These are phyloP conservation scores for Eledona agricola DNA, from an alignment of 2,888 invertebrate species.

Conservation along the genomic window DNA sequence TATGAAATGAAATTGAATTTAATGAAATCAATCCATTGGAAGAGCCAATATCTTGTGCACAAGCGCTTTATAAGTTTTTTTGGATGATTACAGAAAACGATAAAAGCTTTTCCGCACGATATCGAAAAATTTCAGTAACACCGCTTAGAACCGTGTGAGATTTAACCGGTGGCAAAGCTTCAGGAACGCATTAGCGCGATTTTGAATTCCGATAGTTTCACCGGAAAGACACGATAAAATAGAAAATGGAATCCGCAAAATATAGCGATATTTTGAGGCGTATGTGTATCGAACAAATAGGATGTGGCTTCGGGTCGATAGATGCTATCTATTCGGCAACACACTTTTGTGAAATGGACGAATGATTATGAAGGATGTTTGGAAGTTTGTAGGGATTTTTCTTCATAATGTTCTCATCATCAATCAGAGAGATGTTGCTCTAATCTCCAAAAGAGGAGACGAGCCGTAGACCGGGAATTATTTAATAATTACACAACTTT, in stretches of 20 bases:
- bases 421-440: constrained; percentile 2
- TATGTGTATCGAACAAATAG: constrained; percentile 12
- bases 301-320: constrained; percentile 22
- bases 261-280: constrained; percentile 19
- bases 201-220: constrained; percentile 28
- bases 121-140: not conserved
- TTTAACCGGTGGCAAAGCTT: constrained; percentile 12
- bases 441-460: constrained; percentile 1
- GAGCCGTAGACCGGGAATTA: constrained; percentile 16
- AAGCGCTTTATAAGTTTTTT: constrained; percentile 17
- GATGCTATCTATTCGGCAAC: too few species aligned
- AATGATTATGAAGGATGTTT: constrained; percentile 7
- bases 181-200: constrained; percentile 27
- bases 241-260: constrained; percentile 26
- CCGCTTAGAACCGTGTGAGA: constrained; percentile 16
- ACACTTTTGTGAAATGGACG: too few species aligned
- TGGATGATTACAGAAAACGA: constrained; percentile 7
- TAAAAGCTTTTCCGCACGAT: not conserved
- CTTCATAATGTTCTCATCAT: not conserved
- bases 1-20: too few species aligned
- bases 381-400: not conserved
- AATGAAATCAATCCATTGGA: too few species aligned
- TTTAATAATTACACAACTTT: constrained; percentile 21
- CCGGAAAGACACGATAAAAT: constrained; percentile 28
- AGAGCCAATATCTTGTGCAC: too few species aligned